Conservation (phyloP, 2,797 vertebrate species). For the Stomatorhinus walkeri region DNA sequence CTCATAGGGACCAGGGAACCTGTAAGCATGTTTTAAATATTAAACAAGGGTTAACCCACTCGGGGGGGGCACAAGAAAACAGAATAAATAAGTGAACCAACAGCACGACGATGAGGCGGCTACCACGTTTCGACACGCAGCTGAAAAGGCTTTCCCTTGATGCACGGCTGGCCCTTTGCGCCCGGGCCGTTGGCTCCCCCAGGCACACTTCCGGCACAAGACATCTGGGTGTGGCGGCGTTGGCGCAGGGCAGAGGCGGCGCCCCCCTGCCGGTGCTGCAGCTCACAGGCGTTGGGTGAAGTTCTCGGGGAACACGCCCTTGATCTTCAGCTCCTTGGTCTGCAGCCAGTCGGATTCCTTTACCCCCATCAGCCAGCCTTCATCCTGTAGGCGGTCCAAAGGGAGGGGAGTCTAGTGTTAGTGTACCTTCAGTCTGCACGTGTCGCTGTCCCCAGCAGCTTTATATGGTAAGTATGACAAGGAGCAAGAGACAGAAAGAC, state of each 20-base stretch:
- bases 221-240: background rate
- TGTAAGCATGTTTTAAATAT: background rate
- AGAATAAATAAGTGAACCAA: conserved; percentile 21
- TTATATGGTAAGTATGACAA: background rate
- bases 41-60: background rate
- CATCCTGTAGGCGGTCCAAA: conserved; percentile 65
- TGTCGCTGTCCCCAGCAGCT: background rate
- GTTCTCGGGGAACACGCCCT: conserved; percentile 95
- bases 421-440: background rate
- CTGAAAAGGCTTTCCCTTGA: conserved; percentile 14
- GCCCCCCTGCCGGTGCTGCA: conserved; percentile 9
- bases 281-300: conserved; percentile 84
- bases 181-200: background rate
- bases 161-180: background rate
- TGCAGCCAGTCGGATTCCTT: conserved; percentile 85
- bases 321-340: conserved; percentile 74
- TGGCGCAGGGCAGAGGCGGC: background rate
- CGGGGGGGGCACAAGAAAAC: conserved; percentile 24
- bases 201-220: background rate
- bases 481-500: background rate
- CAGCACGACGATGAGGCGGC: background rate
- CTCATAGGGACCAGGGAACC: background rate
- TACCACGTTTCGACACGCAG: background rate
- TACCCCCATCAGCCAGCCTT: conserved; percentile 90
- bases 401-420: background rate